Evolutionary conservation across 2,797 vertebrate species (phyloP), one percentile per base, ranked within the genome.

Genomic region (Nannoperca australis): DNA sequence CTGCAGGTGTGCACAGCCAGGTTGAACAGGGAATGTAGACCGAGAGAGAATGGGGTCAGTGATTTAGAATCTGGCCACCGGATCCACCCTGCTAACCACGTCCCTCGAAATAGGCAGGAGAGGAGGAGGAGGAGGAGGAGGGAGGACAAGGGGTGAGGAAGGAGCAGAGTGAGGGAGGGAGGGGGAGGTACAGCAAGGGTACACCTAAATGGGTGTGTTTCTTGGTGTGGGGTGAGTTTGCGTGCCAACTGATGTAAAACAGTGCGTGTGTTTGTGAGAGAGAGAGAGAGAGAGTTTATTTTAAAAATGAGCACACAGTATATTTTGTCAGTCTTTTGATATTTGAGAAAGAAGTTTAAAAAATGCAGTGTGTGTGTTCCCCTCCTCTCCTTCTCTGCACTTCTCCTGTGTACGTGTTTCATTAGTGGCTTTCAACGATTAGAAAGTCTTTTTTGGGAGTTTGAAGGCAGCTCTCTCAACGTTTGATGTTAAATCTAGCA

Each of bases 21-120:
- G 88, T 92, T 47, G 20, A 81, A 74, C 71, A 44, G 78, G 75
- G 66, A 79, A 70, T 76, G 79, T 24, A 68, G 69, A 70, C 71
- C 73, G 74, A 91, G 84, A 74, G 74, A 91, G 84, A 93, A 91
- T 58, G 87, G 86, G 81, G 81, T 91, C 83, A 90, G 79, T 92
- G 91, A 93, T 89, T 88, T 80, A 73, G 30, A 81, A 87, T 76
- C 53, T 66, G 76, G 81, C 76, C 79, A 76, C 69, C 14, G 70
- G 84, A 85, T 88, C 93, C 94, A 84, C 91, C 92, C 94, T 89
- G 82, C 78, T 78, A 91, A 94, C 90, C 90, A 87, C 92, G 92
- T 68, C 78, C 75, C 91, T 90, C 17, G 20, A 94, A 94, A 94
- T 93, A 94, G 92, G 73, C 86, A 76, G 61, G 47, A 49, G 82